These are phyloP conservation scores for Pecten maximus DNA, from an alignment of 2,888 invertebrate species.

Conservation along the genomic window DNA sequence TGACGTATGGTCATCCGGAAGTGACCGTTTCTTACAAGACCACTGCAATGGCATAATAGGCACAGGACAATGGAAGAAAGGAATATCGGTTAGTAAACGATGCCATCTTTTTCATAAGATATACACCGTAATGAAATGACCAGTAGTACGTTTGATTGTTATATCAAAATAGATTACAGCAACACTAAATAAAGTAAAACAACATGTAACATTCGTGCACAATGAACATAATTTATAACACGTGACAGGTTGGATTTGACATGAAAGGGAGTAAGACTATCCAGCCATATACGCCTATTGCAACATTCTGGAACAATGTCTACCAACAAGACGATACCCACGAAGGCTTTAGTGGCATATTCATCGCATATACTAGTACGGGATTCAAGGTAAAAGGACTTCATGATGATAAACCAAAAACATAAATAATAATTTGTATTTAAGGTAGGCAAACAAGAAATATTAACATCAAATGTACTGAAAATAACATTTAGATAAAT, in stretches of 20 bases:
- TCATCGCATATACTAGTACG: not conserved
- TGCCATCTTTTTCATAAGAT: not conserved
- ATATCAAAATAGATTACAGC: too few species aligned
- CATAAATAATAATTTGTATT: too few species aligned
- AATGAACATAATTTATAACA: too few species aligned
- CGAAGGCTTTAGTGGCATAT: not conserved
- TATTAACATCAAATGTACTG: too few species aligned
- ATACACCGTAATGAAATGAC: too few species aligned
- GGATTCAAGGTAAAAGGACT: conserved; percentile 12
- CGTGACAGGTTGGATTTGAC: not conserved
- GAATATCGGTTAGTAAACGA: not conserved
- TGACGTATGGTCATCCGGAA: not conserved
- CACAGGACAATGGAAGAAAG: not conserved
- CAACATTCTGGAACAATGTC: not conserved
- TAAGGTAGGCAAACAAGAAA: too few species aligned
- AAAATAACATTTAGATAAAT: too few species aligned
- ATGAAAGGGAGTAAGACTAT: not conserved
- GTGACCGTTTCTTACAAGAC: not conserved
- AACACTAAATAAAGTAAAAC: too few species aligned
- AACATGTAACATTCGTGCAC: not conserved
- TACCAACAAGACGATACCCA: not conserved
- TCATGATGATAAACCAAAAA: too few species aligned
- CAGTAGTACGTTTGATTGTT: too few species aligned
- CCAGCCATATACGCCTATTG: not conserved
- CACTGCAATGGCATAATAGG: not conserved